Evolutionary conservation across 2,888 invertebrate genomes (phyloP).

Genomic region (Dasysyrphus albostriatus): DNA sequence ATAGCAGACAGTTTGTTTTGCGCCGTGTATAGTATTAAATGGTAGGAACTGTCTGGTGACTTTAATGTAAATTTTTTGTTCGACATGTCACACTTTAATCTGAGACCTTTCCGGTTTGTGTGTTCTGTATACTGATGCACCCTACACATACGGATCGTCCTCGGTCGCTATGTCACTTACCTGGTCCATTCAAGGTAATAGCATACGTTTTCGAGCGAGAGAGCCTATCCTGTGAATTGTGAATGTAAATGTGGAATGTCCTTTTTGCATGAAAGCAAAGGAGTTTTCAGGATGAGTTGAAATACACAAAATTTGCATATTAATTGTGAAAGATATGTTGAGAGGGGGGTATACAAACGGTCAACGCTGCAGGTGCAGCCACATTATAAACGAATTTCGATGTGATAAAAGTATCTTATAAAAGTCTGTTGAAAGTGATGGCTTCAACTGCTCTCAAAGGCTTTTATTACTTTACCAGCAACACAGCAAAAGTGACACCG

Average conservation of each 20-base stretch:
- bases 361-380: constrained; percentile 70
- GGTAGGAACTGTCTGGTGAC: constrained; percentile 72
- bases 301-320: constrained; percentile 65
- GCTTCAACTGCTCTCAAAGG: constrained; percentile 2
- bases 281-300: constrained; percentile 4
- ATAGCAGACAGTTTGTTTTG: constrained; percentile 56
- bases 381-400: constrained; percentile 56
- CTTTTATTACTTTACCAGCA: constrained; percentile 29
- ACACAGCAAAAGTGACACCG: constrained; percentile 63
- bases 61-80: constrained; percentile 76
- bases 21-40: constrained; percentile 57
- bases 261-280: constrained; percentile 41
- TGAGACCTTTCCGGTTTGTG: constrained; percentile 70
- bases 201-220: constrained; percentile 1
- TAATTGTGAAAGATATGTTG: constrained; percentile 58
- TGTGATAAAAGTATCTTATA: constrained; percentile 47
- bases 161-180: neutral
- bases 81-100: constrained; percentile 76
- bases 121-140: neutral
- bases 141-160: constrained; percentile 3
- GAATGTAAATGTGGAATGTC: constrained; percentile 42
- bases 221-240: neutral
- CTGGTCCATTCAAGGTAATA: constrained; percentile 16
- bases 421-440: constrained; percentile 42
- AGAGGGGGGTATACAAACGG: neutral